Percentiles rank a stretch among this genome's conserved stretches.
These are phyloP conservation scores for Lydus trimaculatus DNA, from an alignment of 2,888 invertebrate genomes.

Conservation along the genomic window DNA sequence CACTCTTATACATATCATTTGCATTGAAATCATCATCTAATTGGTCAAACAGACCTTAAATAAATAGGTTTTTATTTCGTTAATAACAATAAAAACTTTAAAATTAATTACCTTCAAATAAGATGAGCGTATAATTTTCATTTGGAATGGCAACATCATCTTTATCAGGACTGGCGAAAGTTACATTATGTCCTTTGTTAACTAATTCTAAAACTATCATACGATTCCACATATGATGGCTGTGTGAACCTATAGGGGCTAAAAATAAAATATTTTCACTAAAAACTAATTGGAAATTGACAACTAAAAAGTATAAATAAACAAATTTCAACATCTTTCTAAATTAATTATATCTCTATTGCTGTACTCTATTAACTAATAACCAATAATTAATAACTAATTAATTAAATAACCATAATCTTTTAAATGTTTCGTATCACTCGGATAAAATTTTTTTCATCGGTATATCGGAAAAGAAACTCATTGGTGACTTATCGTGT, in stretches of 20 bases:
- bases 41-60: neutral
- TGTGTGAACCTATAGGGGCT: neutral
- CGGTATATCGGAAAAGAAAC: too few species aligned
- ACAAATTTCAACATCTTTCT: neutral
- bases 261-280: neutral
- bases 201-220: neutral
- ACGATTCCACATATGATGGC: constrained; percentile 1
- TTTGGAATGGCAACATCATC: neutral
- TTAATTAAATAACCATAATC: too few species aligned
- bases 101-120: neutral
- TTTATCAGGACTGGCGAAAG: neutral
- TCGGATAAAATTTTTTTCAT: too few species aligned
- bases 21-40: neutral
- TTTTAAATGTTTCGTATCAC: too few species aligned
- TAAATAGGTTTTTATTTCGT: neutral
- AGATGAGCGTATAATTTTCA: neutral
- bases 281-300: neutral
- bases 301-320: neutral
- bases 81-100: too few species aligned
- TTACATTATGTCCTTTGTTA: neutral
- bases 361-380: too few species aligned
- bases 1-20: neutral
- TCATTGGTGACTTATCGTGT: too few species aligned
- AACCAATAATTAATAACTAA: too few species aligned
- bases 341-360: neutral